Percentiles rank a stretch among this genome's conserved stretches.
Conservation (phyloP, 1,140 invertebrate species). For the Bombus fervidus region DNA sequence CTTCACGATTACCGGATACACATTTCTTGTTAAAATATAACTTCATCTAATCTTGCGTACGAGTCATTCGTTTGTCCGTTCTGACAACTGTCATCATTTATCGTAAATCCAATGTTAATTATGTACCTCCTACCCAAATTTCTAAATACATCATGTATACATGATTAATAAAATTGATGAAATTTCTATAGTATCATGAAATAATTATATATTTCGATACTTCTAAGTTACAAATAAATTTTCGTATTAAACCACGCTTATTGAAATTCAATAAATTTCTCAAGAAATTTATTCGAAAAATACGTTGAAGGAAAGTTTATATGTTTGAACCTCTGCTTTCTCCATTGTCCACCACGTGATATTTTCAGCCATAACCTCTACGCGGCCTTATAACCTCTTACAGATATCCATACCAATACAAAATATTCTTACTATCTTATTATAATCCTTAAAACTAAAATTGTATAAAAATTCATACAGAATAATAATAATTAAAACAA, state of each 20-base stretch:
- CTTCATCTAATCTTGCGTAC: background rate
- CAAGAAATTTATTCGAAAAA: background rate
- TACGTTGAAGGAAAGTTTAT: background rate
- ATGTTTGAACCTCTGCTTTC: conserved; percentile 17
- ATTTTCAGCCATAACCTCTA: conserved; percentile 38
- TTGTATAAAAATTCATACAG: background rate
- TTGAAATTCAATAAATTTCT: background rate
- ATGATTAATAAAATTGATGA: no score
- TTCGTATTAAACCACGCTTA: background rate
- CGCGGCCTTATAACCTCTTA: background rate
- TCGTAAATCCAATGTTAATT: background rate
- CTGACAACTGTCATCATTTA: background rate
- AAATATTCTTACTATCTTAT: background rate
- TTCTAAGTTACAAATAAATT: background rate
- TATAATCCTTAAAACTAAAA: background rate
- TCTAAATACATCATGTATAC: background rate
- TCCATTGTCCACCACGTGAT: conserved; percentile 27
- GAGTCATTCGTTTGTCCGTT: background rate
- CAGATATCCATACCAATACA: background rate
- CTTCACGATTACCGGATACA: background rate
- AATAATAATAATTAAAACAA: background rate
- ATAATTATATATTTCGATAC: background rate
- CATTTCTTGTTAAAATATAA: background rate
- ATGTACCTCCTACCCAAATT: background rate
- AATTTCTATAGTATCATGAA: no score